These are phyloP conservation scores for Embidobia sp. DNA, from an alignment of 2,888 invertebrate genomes.

Conservation along the genomic window DNA sequence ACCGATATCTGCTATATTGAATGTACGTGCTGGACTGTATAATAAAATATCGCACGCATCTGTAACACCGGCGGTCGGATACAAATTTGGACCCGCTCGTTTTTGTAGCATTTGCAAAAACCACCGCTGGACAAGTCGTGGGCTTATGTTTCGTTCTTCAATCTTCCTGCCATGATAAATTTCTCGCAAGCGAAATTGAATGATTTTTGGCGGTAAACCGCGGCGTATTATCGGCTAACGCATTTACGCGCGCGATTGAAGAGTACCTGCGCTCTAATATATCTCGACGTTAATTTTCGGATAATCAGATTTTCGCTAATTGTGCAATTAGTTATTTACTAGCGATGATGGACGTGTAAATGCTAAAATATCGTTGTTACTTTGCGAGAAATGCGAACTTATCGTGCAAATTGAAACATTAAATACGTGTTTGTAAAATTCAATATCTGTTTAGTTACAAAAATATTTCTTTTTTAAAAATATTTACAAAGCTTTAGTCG, in stretches of 20 bases:
- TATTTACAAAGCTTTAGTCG: no score
- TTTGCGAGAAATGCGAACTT: conserved; percentile 16
- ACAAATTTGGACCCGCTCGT: no score
- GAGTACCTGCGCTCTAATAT: conserved; percentile 45
- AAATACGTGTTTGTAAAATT: not conserved
- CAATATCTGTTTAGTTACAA: no score
- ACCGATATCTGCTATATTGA: conserved; percentile 42
- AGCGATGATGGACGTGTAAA: conserved; percentile 49
- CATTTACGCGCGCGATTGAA: conserved; percentile 38
- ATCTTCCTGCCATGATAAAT: not conserved
- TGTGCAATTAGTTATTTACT: conserved; percentile 54
- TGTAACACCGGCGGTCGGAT: no score
- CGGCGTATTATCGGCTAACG: conserved; percentile 26
- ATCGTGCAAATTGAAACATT: conserved; percentile 27
- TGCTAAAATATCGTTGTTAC: conserved; percentile 34
- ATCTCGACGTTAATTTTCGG: conserved; percentile 49
- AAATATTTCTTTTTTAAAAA: no score
- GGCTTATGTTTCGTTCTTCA: no score
- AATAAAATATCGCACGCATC: conserved; percentile 48
- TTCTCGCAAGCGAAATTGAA: conserved; percentile 4
- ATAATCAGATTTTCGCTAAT: conserved; percentile 56
- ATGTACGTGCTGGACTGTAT: conserved; percentile 34
- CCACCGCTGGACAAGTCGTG: no score
- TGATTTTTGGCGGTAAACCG: conserved; percentile 18
- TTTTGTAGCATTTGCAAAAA: no score